Base-by-base conservation (phyloP, 35 echinoderm and acorn worm genomes). In the Ptychodera flava region DNA sequence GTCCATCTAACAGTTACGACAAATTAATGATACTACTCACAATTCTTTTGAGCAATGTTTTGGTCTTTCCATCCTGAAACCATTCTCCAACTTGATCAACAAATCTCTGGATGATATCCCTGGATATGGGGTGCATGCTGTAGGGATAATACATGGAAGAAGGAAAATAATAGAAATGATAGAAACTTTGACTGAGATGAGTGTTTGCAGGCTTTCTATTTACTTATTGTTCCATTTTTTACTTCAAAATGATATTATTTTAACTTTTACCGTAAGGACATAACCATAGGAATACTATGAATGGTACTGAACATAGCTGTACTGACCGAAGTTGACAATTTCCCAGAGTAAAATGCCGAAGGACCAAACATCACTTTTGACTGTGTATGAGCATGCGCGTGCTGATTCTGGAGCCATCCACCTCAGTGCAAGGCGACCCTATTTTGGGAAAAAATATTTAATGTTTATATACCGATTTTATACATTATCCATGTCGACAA, bases 391-490 rank as follows among this genome's bases (percentile, higher is more conserved):
- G 64, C 91, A 90, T 27, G 91, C 91, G 1, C 81, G 82, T 28
- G 93, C 88, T 0, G 91, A 90, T 83, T 97, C 94, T 53, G 91
- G 89, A 82, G 88, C 85, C 94, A 97, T 97, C 94, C 94, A 97
- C 14, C 94, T 85, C 12, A 97, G 76, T 35, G 83, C 91, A 32
- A 97, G 89, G 31, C 92, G 86, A 33, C 86, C 87, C 95, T 97
- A 34, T 29, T 1, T 2, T 81, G n/a, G n/a, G 38, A 81, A 32
- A 91, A 16, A 80, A 22, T 0, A 85, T n/a, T n/a, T n/a, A n/a
- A n/a, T n/a, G n/a, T n/a, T n/a, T n/a, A n/a, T n/a, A n/a, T n/a
- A n/a, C n/a, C n/a, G n/a, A n/a, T n/a, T n/a, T n/a, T n/a, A n/a
- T n/a, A n/a, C n/a, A n/a, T n/a, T n/a, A n/a, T n/a, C n/a, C n/a